phyloP scores from a whole-genome alignment of 2,113 vertebrate genomes.

The Gadus chalcogrammus region DNA sequence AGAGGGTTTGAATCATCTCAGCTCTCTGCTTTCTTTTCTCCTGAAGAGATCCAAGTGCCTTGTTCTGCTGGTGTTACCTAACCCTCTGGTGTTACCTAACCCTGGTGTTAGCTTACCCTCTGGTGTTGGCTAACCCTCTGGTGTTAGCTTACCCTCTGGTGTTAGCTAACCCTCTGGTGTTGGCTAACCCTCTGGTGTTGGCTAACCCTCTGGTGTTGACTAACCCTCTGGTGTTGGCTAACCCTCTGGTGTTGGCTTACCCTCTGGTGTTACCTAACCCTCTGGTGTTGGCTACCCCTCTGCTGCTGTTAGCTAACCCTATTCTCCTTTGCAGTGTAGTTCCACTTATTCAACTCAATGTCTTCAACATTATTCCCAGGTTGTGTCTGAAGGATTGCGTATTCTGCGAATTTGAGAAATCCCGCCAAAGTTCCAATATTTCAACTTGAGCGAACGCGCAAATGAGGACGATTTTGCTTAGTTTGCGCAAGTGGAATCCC shows the following conservation, averaged over 20 bases:
- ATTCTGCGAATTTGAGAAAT: background rate
- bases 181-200: slow-evolving; percentile 23
- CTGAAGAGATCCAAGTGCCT: slow-evolving; percentile 64
- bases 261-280: slow-evolving; percentile 19
- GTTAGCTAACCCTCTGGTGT: slow-evolving; percentile 23
- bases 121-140: slow-evolving; percentile 22
- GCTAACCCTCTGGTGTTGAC: slow-evolving; percentile 20
- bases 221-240: background rate
- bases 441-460: too few species aligned
- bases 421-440: background rate
- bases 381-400: too few species aligned
- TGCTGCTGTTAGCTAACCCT: slow-evolving; percentile 15
- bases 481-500: too few species aligned
- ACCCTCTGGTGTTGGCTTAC: slow-evolving; percentile 16
- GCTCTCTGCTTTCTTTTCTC: slow-evolving; percentile 50
- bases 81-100: background rate
- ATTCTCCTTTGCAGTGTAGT: too few species aligned
- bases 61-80: slow-evolving; percentile 46
- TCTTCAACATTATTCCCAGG: too few species aligned
- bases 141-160: slow-evolving; percentile 20
- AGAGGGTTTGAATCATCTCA: slow-evolving; percentile 28
- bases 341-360: too few species aligned
- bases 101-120: background rate
- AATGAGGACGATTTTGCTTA: too few species aligned
- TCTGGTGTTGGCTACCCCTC: slow-evolving; percentile 8